Evolutionary conservation across 2,888 invertebrate species (phyloP), one percentile per base, ranked within the genome.

Genomic region (Microplitis deprimator): DNA sequence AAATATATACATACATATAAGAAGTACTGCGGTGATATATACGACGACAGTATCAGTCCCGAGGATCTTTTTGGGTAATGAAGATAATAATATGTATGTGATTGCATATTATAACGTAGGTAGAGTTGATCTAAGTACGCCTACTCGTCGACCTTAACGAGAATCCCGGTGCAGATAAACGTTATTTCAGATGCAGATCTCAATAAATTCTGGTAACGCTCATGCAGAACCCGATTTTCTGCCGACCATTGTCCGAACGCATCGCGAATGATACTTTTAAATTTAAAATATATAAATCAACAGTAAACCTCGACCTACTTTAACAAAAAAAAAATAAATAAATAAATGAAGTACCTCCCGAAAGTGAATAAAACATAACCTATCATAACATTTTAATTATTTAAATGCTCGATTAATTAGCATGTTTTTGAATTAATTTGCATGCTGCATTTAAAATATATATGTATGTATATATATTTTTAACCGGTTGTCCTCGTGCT

Each of bases 121-220:
- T 59, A 60, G 70, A 60, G 16, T 17, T n/a, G 50, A 70, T 70
- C 50, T 5, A 29, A 29, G 62, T 7, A 68, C 75, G 70, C 75
- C 75, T 64, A 75, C 75, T 64, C 40, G 10, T 62, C 75, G 75
- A 75, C 70, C 75, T 75, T 75, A 75, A 64, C 70, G 65, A 70
- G 75, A 69, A 70, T 70, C 69, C 59, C 29, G 39, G 39, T 29
- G 40, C 41, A 41, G 38, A 41, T 29, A 40, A 40, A 6, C 65
- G 8, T 17, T n/a, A 41, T 17, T 41, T 5, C 17, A 16, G 8
- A 41, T 67, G 29, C 17, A 65, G n/a, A 16, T 41, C 40, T 16
- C 29, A 50, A 13, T 50, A 50, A 50, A 50, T 50, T 50, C 50
- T 13, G 13, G 50, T 13, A 50, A 29, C 29, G 29, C 29, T 29